Base-by-base conservation (phyloP, 2,888 invertebrate species). In the Corbicula japonica region DNA sequence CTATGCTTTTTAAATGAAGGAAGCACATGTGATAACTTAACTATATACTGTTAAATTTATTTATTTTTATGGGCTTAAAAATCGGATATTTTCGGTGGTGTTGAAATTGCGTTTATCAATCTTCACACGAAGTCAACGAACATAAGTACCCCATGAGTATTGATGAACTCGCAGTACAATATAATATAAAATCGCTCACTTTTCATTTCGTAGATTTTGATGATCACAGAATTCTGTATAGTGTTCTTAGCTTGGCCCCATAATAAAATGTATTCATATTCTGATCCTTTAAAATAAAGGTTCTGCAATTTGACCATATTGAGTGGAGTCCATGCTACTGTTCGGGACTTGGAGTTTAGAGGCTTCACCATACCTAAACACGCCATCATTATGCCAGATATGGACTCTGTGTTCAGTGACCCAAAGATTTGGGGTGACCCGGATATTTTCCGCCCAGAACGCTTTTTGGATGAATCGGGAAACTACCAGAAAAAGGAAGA, bases 301-400 rank as follows among this genome's bases (percentile, higher is more conserved):
- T 69, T 48, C 26, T 65, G 73, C 32, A 78, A 68, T 32, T n/a
- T 78, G 5, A 46, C 63, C 1, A 38, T 62, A 5, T 21, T 38
- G 2, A 12, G 28, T n/a, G 52, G 62, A 23, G 18, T 48, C 10
- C 91, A 89, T 60, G 61, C 78, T 18, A 75, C 78, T 0, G 52
- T 80, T n/a, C 58, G 77, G 21, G 90, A 92, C 54, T 82, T 89
- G n/a, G 54, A 63, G 3, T 83, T 92, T 28, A 74, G 75, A 3
- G 91, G 90, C 32, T 91, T 88, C 65, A 83, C 75, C 0, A 89
- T 93, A 52, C 92, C 92, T 6, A 80, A 84, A 35, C 87, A 83
- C 52, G 77, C 84, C 1, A 77, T 86, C 15, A 69, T 88, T 23
- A 28, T 89, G 6, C 76, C 85, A 3, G 86, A 86, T 66, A 35